A percentile compares a stretch with the other conserved stretches of the same genome.
phyloP scores from a whole-genome alignment of 2,113 vertebrate species.

The Martes martes region DNA sequence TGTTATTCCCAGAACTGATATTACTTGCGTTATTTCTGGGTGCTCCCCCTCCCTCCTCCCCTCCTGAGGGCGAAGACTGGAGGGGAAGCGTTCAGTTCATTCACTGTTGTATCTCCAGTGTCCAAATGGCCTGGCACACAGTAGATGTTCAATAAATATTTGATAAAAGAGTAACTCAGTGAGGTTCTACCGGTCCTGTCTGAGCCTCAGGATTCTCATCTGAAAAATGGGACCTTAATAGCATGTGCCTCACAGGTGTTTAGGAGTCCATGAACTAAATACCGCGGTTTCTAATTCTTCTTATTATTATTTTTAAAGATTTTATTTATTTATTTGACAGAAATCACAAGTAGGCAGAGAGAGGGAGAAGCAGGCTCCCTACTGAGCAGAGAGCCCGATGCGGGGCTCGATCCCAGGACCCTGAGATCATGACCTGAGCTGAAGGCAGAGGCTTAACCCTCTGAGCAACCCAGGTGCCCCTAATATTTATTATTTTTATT shows the following conservation, averaged over 20 bases:
- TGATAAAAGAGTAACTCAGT: background rate
- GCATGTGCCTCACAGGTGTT: background rate
- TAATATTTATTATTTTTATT: no score
- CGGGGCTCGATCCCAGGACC: no score
- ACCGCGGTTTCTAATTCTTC: no score
- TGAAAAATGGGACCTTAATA: background rate
- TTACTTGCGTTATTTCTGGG: background rate
- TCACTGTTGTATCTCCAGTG: background rate
- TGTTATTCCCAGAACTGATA: background rate
- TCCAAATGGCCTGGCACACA: background rate
- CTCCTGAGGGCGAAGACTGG: background rate
- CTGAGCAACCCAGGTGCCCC: no score
- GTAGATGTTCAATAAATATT: background rate
- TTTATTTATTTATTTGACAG: no score
- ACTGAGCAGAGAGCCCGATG: no score
- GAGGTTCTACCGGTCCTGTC: background rate
- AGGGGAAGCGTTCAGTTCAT: background rate
- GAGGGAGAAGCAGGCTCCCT: no score
- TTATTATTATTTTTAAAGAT: no score
- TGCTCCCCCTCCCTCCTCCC: background rate
- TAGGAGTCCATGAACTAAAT: background rate
- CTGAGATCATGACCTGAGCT: no score
- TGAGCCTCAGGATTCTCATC: background rate
- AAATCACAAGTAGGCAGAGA: no score
- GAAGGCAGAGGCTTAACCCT: no score